Conservation (phyloP, 1,140 invertebrate genomes). For the Drosophila mojavensis region DNA sequence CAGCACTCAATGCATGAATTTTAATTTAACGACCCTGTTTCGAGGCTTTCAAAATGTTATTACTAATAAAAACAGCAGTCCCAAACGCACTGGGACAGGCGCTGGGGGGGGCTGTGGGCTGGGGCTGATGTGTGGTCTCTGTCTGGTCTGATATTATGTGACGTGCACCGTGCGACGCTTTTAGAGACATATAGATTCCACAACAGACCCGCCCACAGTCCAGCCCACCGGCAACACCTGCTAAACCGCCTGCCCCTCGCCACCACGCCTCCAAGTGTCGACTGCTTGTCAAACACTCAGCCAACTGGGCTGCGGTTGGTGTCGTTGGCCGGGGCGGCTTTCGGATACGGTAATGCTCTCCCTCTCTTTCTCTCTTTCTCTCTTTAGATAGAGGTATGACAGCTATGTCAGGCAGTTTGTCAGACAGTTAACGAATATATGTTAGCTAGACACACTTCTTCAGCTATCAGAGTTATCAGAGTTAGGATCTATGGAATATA, state of each 20-base stretch:
- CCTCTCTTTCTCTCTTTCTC: not conserved
- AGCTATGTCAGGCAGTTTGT: not conserved
- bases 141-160: not conserved
- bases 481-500: too few species aligned
- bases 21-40: conserved; percentile 65
- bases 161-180: conserved; percentile 24
- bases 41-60: conserved; percentile 78
- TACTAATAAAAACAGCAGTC: conserved; percentile 69
- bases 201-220: not conserved
- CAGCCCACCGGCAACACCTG: conserved; percentile 58
- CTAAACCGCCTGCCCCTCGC: conserved; percentile 13
- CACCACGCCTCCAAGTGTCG: conserved; percentile 8
- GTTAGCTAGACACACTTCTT: not conserved
- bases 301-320: conserved; percentile 1
- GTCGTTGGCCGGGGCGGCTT: not conserved
- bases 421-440: not conserved
- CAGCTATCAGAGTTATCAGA: not conserved
- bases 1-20: conserved; percentile 61
- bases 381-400: not conserved
- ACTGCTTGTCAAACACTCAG: conserved; percentile 7
- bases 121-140: conserved; percentile 1
- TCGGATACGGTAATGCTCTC: not conserved
- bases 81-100: conserved; percentile 4
- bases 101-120: not conserved
- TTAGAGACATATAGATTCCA: conserved; percentile 32